These are phyloP conservation scores for Turnix velox DNA, from an alignment of 2,113 vertebrate species.

Conservation along the genomic window DNA sequence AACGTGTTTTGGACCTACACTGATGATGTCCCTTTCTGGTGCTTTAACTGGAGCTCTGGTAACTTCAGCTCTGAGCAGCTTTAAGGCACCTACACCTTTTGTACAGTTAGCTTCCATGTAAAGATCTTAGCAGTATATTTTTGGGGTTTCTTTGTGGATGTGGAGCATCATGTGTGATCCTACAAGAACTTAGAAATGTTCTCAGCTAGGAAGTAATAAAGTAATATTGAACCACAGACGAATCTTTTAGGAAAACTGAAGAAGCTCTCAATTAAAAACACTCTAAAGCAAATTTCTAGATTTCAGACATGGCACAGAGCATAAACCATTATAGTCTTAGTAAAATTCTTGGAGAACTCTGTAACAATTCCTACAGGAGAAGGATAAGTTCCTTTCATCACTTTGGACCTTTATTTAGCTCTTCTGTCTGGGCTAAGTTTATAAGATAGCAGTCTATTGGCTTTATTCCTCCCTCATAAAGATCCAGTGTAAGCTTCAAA, in stretches of 20 bases:
- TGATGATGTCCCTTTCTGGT: not conserved
- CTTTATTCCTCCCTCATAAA: not conserved
- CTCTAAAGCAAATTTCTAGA: not conserved
- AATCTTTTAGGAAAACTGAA: not conserved
- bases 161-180: not conserved
- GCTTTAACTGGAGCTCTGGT: not conserved
- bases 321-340: not conserved
- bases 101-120: not conserved
- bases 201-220: not conserved
- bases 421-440: not conserved
- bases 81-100: not conserved
- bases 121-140: not conserved
- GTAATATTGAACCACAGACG: not conserved
- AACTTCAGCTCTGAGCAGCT: not conserved
- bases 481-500: not conserved
- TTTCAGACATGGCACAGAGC: not conserved
- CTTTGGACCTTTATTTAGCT: not conserved
- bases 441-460: not conserved
- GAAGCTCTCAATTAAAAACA: not conserved
- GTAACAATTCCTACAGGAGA: not conserved
- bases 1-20: not conserved
- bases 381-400: not conserved
- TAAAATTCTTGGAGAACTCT: not conserved
- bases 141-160: not conserved
- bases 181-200: not conserved